Percentiles rank a stretch among this genome's conserved stretches.
phyloP scores from a whole-genome alignment of 2,797 vertebrate species.

The Pipistrellus pygmaeus region DNA sequence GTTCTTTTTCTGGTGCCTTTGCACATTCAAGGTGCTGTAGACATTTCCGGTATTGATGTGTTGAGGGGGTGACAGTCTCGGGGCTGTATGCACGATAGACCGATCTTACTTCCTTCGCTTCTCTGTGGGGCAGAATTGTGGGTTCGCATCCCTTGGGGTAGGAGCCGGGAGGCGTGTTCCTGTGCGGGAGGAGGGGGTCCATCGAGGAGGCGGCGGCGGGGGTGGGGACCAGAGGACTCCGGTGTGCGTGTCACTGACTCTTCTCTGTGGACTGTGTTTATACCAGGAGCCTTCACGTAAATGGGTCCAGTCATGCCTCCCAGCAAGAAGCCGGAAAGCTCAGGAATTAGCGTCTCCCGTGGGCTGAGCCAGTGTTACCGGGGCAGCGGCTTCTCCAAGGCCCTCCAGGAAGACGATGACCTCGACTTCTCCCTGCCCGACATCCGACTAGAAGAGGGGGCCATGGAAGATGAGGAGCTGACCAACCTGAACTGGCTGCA shows the following conservation, averaged over 20 bases:
- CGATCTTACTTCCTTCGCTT: background rate
- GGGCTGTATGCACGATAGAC: accelerated
- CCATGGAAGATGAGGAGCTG: slow-evolving; percentile 94
- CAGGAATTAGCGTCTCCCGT: slow-evolving; percentile 95
- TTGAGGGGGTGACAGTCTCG: background rate
- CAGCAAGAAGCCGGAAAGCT: slow-evolving; percentile 98
- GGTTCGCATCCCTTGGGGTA: background rate
- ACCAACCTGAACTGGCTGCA: slow-evolving; percentile 96
- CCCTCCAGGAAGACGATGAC: slow-evolving; percentile 92
- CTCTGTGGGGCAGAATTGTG: background rate
- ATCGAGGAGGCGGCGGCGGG: accelerated
- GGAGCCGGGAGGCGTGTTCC: background rate
- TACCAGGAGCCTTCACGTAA: slow-evolving; percentile 93
- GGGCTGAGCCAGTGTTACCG: slow-evolving; percentile 94
- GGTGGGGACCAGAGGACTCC: background rate
- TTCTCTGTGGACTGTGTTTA: slow-evolving; percentile 68
- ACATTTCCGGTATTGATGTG: background rate
- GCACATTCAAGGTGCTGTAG: background rate
- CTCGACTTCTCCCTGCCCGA: slow-evolving; percentile 91
- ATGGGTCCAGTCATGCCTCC: slow-evolving; percentile 99
- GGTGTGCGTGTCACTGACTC: slow-evolving; percentile 48
- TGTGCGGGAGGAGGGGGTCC: background rate
- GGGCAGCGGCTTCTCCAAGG: slow-evolving; percentile 90
- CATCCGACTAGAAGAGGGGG: slow-evolving; percentile 90
- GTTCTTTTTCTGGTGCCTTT: background rate